Conservation (phyloP, 1,140 invertebrate genomes). For the Anagrus nilaparvatae region DNA sequence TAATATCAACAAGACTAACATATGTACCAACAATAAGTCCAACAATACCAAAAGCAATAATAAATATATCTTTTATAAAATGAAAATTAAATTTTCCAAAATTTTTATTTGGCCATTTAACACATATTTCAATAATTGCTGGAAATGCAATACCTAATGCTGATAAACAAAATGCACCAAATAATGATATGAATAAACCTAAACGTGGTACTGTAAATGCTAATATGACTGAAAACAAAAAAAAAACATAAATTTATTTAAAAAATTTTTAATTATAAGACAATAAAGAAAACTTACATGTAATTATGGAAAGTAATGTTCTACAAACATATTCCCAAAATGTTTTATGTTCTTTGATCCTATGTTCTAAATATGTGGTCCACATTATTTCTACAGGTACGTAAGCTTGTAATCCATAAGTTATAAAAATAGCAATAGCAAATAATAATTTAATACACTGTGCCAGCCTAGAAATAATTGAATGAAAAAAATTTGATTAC, state of each 20-base stretch:
- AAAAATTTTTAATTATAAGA: slow-evolving; percentile 18
- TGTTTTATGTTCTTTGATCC: slow-evolving; percentile 40
- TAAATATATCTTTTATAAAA: slow-evolving; percentile 46
- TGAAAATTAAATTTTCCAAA: slow-evolving; percentile 39
- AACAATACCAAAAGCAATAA: slow-evolving; percentile 55
- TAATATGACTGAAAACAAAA: slow-evolving; percentile 51
- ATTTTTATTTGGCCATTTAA: slow-evolving; percentile 42
- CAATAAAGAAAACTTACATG: slow-evolving; percentile 52
- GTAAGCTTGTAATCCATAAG: slow-evolving; percentile 88
- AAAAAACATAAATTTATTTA: slow-evolving; percentile 9
- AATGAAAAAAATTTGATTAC: slow-evolving; percentile 13
- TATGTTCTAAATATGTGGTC: slow-evolving; percentile 57
- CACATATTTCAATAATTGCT: slow-evolving; percentile 65
- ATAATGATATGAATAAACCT: slow-evolving; percentile 73
- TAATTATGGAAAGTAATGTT: slow-evolving; percentile 54
- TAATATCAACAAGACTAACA: slow-evolving; percentile 53
- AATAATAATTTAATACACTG: slow-evolving; percentile 74
- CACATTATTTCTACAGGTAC: slow-evolving; percentile 86
- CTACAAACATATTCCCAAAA: slow-evolving; percentile 56
- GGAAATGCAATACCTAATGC: slow-evolving; percentile 75
- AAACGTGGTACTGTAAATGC: slow-evolving; percentile 66
- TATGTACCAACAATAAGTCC: slow-evolving; percentile 62
- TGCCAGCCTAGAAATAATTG: slow-evolving; percentile 54
- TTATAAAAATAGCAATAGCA: slow-evolving; percentile 78
- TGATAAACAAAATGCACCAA: slow-evolving; percentile 72